Conservation (phyloP, 2,113 vertebrate species). For the Boulengeromyrus knoepffleri region DNA sequence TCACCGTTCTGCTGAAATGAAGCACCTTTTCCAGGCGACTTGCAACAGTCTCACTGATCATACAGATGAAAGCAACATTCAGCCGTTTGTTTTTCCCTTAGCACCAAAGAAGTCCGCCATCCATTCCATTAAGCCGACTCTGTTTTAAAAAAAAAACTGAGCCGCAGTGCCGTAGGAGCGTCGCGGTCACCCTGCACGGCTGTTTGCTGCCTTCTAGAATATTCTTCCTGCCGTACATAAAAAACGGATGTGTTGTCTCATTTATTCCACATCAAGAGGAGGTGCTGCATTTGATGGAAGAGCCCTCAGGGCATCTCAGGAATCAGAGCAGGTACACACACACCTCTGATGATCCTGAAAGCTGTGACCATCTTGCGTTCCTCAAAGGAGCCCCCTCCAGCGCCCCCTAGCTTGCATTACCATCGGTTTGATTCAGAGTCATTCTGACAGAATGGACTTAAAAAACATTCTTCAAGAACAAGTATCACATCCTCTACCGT, state of each 20-base stretch:
- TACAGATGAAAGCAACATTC: not conserved
- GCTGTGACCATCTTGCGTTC: not conserved
- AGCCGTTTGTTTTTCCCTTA: not conserved
- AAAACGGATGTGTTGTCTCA: constrained; percentile 33
- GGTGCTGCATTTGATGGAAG: constrained; percentile 32
- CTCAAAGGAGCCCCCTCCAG: not conserved
- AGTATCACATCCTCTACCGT: not conserved
- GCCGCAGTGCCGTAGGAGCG: not conserved
- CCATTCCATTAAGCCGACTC: not conserved
- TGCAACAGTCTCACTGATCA: not conserved
- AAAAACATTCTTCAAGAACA: not conserved
- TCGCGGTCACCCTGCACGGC: not conserved
- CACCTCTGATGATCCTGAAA: not conserved
- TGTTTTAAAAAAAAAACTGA: not conserved
- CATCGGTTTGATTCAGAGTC: constrained; percentile 26
- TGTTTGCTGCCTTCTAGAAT: constrained; percentile 8
- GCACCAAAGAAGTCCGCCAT: not conserved
- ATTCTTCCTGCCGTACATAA: constrained; percentile 26
- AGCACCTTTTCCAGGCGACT: not conserved
- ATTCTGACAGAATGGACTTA: constrained; percentile 29
- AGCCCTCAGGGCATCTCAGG: constrained; percentile 2
- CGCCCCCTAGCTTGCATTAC: constrained; percentile 25
- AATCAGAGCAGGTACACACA: constrained; percentile 1
- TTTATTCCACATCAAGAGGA: constrained; percentile 25
- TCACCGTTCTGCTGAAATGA: not conserved